Percentiles rank a stretch among this genome's conserved stretches.
Conservation (phyloP, 1,140 invertebrate genomes). For the Camponotus vicinus region DNA sequence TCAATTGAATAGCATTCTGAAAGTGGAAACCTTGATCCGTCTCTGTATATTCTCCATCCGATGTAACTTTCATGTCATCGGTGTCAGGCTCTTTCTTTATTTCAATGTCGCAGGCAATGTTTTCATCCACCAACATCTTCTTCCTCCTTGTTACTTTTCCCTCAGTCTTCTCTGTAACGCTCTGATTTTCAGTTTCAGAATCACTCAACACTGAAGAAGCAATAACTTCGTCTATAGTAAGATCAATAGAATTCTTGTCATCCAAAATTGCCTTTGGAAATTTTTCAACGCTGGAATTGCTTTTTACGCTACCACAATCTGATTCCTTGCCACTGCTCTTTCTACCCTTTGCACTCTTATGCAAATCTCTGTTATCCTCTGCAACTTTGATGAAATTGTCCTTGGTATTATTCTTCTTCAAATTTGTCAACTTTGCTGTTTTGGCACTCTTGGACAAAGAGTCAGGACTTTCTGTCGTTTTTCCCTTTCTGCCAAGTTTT, state of each 20-base stretch:
- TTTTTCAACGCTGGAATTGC: constrained; percentile 62
- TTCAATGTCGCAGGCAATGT: constrained; percentile 72
- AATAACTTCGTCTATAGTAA: constrained; percentile 84
- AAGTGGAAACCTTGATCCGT: constrained; percentile 61
- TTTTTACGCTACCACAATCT: constrained; percentile 55
- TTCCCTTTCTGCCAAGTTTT: constrained; percentile 75
- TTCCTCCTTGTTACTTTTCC: constrained; percentile 76
- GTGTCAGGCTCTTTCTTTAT: constrained; percentile 81
- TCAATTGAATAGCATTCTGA: constrained; percentile 72
- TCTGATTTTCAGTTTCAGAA: constrained; percentile 72
- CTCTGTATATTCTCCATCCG: constrained; percentile 71
- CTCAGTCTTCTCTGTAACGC: constrained; percentile 67
- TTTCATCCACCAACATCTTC: constrained; percentile 78
- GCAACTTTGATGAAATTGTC: constrained; percentile 45
- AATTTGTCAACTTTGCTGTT: constrained; percentile 58
- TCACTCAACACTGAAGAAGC: constrained; percentile 83
- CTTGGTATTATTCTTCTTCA: constrained; percentile 61
- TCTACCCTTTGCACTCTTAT: constrained; percentile 56
- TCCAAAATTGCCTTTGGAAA: constrained; percentile 64
- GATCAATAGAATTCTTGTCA: constrained; percentile 80
- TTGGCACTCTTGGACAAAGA: constrained; percentile 71
- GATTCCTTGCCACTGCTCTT: constrained; percentile 69
- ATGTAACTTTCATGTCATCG: constrained; percentile 73
- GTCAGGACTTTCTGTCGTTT: constrained; percentile 60
- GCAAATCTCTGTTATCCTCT: constrained; percentile 41